These are phyloP conservation scores for Apeltes quadracus DNA, from an alignment of 2,113 vertebrate species.

Conservation along the genomic window DNA sequence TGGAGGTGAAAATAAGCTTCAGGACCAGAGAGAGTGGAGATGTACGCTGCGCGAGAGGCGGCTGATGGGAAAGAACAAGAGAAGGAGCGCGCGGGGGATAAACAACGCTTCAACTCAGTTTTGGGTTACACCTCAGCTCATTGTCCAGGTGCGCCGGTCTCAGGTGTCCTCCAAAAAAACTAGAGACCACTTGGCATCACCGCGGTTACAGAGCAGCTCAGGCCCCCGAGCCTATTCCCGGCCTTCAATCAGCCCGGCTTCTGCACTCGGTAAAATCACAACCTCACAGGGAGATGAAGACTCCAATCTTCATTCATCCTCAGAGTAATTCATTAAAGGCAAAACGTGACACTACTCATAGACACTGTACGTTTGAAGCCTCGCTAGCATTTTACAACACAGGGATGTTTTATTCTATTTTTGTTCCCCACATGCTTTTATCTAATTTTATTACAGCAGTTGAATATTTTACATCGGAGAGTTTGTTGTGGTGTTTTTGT, in stretches of 20 bases:
- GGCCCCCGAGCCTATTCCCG: conserved; percentile 71
- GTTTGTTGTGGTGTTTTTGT: conserved; percentile 36
- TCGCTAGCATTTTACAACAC: conserved; percentile 13
- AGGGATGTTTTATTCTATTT: conserved; percentile 54
- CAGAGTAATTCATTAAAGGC: conserved; percentile 15
- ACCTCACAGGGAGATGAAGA: background rate
- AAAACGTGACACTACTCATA: conserved; percentile 29
- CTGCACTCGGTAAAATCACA: conserved; percentile 31
- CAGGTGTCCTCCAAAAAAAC: conserved; percentile 83
- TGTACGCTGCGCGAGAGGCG: conserved; percentile 40
- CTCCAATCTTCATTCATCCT: conserved; percentile 34
- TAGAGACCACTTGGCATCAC: conserved; percentile 75
- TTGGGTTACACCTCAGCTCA: conserved; percentile 82
- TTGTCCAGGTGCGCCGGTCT: conserved; percentile 81
- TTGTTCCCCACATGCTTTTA: conserved; percentile 33
- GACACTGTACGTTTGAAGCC: conserved; percentile 29
- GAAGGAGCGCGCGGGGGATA: conserved; percentile 64
- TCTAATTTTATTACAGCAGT: conserved; percentile 55
- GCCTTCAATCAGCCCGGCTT: conserved; percentile 48
- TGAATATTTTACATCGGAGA: conserved; percentile 2
- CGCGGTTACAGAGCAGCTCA: conserved; percentile 66
- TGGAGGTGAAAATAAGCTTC: conserved; percentile 42
- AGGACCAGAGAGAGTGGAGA: conserved; percentile 30
- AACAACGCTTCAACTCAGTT: conserved; percentile 73
- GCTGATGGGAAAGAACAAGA: conserved; percentile 68